Evolutionary conservation across 2,888 invertebrate species (phyloP).

Genomic region (Drosophila mimica): DNA sequence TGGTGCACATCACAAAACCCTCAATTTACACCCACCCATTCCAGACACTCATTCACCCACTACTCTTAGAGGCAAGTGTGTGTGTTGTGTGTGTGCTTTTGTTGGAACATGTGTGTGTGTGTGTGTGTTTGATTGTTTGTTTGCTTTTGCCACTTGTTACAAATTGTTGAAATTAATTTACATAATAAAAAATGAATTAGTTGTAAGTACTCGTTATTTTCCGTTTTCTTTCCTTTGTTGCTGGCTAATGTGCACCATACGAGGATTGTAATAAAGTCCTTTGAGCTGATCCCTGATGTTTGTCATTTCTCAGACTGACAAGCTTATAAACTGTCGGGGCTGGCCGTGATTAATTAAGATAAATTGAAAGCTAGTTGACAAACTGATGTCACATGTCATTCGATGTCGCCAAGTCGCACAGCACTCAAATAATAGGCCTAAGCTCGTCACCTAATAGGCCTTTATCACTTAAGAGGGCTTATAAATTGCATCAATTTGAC

Average conservation of each 20-base stretch:
- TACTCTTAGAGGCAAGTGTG: conserved; percentile 9
- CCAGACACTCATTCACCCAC: conserved; percentile 7
- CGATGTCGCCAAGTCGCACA: conserved; percentile 18
- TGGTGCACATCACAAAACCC: conserved; percentile 2
- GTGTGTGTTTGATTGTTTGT: conserved; percentile 12
- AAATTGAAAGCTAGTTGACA: conserved; percentile 54
- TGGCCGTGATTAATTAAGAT: conserved; percentile 67
- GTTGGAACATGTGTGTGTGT: not conserved
- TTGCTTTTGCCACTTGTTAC: conserved; percentile 54
- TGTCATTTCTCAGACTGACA: conserved; percentile 32
- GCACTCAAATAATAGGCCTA: conserved; percentile 6
- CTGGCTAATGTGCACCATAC: not conserved
- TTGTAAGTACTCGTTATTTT: conserved; percentile 33
- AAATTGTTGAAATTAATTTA: conserved; percentile 73
- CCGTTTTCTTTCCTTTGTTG: not conserved
- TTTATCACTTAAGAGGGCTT: not conserved
- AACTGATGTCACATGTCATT: conserved; percentile 20
- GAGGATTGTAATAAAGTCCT: conserved; percentile 39
- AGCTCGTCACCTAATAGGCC: not conserved
- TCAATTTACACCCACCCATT: not conserved
- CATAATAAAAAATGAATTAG: conserved; percentile 77
- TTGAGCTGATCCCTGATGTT: conserved; percentile 17
- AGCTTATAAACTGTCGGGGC: conserved; percentile 33
- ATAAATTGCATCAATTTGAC: not conserved
- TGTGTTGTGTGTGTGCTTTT: conserved; percentile 14